Evolutionary conservation across 2,888 invertebrate species (phyloP).

Genomic region (Dorcus parallelipipedus): DNA sequence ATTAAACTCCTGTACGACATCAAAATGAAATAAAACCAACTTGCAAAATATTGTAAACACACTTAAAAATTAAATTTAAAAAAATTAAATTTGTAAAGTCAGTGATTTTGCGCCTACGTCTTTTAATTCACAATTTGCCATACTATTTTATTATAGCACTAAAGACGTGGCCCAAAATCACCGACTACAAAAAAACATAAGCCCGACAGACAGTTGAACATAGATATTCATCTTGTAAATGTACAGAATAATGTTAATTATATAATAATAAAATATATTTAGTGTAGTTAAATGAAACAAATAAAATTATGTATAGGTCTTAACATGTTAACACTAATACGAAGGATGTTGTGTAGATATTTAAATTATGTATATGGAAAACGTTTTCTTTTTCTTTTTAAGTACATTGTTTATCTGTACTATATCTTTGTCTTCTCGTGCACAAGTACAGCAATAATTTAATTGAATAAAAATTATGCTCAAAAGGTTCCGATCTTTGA

Average conservation of each 20-base stretch:
- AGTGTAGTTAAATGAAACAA: slow-evolving; percentile 12
- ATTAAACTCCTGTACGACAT: too few species aligned
- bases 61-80: too few species aligned
- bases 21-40: too few species aligned
- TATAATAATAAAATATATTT: slow-evolving; percentile 14
- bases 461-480: too few species aligned
- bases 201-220: slow-evolving; percentile 15
- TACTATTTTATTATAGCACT: slow-evolving; percentile 12
- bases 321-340: slow-evolving; percentile 12
- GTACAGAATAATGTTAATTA: slow-evolving; percentile 17
- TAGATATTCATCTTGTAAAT: slow-evolving; percentile 15
- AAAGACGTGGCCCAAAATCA: slow-evolving; percentile 9
- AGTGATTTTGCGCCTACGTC: slow-evolving; percentile 13
- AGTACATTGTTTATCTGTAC: too few species aligned
- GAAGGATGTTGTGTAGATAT: slow-evolving; percentile 11
- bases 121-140: slow-evolving; percentile 8
- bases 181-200: slow-evolving; percentile 6
- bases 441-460: slow-evolving; percentile 21
- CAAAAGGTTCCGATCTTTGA: too few species aligned
- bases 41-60: too few species aligned
- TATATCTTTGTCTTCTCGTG: slow-evolving; percentile 3
- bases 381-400: not conserved
- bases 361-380: slow-evolving; percentile 8
- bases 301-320: slow-evolving; percentile 13
- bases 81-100: not conserved